Percentiles rank a stretch among this genome's conserved stretches.
Evolutionary conservation across 1,140 invertebrate genomes (phyloP).

Genomic region (Eumaeus atala): DNA sequence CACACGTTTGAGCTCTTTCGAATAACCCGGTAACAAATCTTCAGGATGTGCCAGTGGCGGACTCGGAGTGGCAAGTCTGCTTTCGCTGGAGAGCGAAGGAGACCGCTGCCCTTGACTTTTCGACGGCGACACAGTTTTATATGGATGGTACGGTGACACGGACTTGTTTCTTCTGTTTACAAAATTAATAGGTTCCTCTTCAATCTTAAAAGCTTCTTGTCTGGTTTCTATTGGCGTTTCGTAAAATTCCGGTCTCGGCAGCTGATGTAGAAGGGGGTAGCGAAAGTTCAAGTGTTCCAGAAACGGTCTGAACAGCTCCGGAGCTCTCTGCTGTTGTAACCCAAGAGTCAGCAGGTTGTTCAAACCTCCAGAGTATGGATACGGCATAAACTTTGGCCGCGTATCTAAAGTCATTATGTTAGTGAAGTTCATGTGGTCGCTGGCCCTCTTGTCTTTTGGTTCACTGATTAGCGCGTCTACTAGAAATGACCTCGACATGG

Average conservation of each 20-base stretch:
- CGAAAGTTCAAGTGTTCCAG: conserved; percentile 60
- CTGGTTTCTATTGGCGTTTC: conserved; percentile 38
- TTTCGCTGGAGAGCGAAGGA: conserved; percentile 59
- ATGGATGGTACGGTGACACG: conserved; percentile 62
- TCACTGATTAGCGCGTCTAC: conserved; percentile 84
- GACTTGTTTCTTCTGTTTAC: conserved; percentile 58
- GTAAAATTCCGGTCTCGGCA: conserved; percentile 47
- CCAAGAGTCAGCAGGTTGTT: conserved; percentile 78
- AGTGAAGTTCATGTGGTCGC: conserved; percentile 21
- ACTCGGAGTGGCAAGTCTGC: conserved; percentile 75
- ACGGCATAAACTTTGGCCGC: conserved; percentile 73
- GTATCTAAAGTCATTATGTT: conserved; percentile 54
- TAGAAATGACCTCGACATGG: conserved; percentile 82
- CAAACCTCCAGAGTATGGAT: conserved; percentile 76
- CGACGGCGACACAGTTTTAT: conserved; percentile 60
- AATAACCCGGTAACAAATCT: conserved; percentile 64
- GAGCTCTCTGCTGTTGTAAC: conserved; percentile 75
- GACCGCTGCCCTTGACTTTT: conserved; percentile 61
- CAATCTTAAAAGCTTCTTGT: conserved; percentile 40
- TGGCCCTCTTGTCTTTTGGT: conserved; percentile 67
- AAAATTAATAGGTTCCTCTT: conserved; percentile 53
- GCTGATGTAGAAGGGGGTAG: conserved; percentile 51
- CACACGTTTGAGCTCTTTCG: conserved; percentile 53
- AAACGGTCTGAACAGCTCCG: conserved; percentile 64
- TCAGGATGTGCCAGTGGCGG: conserved; percentile 74